These are phyloP conservation scores for Glandiceps talaboti DNA, from an alignment of 53 echinoderm and acorn worm species.

Conservation along the genomic window DNA sequence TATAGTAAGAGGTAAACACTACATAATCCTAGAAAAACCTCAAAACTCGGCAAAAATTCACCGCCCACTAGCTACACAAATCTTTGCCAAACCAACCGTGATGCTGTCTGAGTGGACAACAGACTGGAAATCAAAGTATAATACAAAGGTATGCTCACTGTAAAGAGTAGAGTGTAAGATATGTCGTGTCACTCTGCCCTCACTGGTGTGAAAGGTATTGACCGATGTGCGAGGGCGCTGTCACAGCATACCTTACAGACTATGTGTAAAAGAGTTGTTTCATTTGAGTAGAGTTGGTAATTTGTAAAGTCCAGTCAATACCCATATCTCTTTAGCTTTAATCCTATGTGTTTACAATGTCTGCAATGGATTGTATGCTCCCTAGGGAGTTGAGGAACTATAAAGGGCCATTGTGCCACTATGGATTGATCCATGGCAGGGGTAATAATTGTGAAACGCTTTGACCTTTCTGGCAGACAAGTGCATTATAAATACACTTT, in stretches of 20 bases:
- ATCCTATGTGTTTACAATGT: too few species aligned
- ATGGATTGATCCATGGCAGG: not conserved
- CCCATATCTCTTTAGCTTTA: too few species aligned
- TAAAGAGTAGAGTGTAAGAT: not conserved
- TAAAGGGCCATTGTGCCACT: too few species aligned
- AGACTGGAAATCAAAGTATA: conserved; percentile 43
- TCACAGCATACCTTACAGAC: not conserved
- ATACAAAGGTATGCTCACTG: conserved; percentile 22
- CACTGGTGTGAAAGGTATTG: not conserved
- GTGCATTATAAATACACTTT: too few species aligned
- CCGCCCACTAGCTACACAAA: conserved; percentile 55
- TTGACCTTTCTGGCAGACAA: too few species aligned
- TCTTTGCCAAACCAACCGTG: conserved; percentile 58
- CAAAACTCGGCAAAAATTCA: conserved; percentile 47
- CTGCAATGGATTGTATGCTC: too few species aligned
- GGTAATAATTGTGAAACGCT: not conserved
- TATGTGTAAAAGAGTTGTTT: not conserved
- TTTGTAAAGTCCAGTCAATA: too few species aligned
- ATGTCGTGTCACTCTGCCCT: not conserved
- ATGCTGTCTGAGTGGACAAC: conserved; percentile 14
- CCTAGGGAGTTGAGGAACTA: too few species aligned
- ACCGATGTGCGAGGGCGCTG: not conserved
- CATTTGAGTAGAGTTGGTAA: too few species aligned
- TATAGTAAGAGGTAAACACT: conserved; percentile 67
- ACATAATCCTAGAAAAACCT: conserved; percentile 37